A percentile compares a stretch with the other conserved stretches of the same genome.
phyloP scores from a whole-genome alignment of 1,140 invertebrate species.

The Panonychus citri region DNA sequence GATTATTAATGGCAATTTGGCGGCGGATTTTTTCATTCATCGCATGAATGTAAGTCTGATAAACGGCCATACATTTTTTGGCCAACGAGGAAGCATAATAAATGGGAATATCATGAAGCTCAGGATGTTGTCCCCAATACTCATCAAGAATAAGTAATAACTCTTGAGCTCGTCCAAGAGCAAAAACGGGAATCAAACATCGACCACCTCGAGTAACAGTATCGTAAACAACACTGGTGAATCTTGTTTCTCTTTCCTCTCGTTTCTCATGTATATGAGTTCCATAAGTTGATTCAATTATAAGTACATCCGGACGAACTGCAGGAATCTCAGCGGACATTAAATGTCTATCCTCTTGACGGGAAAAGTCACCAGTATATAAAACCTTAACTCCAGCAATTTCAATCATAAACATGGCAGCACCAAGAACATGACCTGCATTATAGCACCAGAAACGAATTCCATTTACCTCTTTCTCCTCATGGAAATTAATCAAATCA shows the following conservation, averaged over 20 bases:
- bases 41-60: conserved; percentile 96
- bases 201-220: conserved; percentile 85
- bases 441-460: conserved; percentile 84
- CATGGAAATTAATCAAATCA: conserved; percentile 93
- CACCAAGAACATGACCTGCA: conserved; percentile 92
- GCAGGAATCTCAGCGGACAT: conserved; percentile 97
- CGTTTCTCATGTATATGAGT: conserved; percentile 96
- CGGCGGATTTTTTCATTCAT: conserved; percentile 94
- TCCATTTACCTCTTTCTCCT: conserved; percentile 90
- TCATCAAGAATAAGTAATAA: conserved; percentile 87
- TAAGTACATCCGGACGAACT: conserved; percentile 82
- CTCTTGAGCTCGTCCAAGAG: conserved; percentile 89
- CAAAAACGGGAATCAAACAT: conserved; percentile 96
- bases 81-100: conserved; percentile 97
- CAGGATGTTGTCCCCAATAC: conserved; percentile 92
- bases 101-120: conserved; percentile 94
- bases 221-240: conserved; percentile 79
- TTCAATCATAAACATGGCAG: conserved; percentile 99
- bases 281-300: conserved; percentile 96
- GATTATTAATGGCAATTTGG: conserved; percentile 94
- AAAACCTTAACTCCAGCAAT: conserved; percentile 89
- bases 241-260: conserved; percentile 80
- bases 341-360: conserved; percentile 94
- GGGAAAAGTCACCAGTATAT: conserved; percentile 94
- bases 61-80: conserved; percentile 99